A percentile compares a stretch with the other conserved stretches of the same genome.
These are phyloP conservation scores for Zaprionus lachaisei DNA, from an alignment of 1,140 invertebrate genomes.

Conservation along the genomic window DNA sequence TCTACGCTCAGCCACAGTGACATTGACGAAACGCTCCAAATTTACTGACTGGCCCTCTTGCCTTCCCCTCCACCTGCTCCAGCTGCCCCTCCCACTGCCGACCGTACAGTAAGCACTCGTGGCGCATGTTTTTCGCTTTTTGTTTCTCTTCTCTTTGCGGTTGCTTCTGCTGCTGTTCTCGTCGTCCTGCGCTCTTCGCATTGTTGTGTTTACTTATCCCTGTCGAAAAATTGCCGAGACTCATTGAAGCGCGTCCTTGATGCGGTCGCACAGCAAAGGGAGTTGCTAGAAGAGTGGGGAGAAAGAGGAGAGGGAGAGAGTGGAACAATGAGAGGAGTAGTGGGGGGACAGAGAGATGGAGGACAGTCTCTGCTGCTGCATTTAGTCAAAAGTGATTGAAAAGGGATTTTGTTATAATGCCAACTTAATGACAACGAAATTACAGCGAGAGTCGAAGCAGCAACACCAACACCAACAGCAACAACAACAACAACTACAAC, in stretches of 20 bases:
- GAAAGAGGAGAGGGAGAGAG: neutral
- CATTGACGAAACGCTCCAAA: conserved; percentile 81
- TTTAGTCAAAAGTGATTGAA: conserved; percentile 83
- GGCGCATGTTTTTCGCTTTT: conserved; percentile 6
- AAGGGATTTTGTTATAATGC: conserved; percentile 83
- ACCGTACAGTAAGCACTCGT: neutral
- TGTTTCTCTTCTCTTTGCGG: neutral
- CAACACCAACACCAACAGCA: conserved; percentile 21
- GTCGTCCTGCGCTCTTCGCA: conserved; percentile 32
- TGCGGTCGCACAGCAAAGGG: neutral
- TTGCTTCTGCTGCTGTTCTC: conserved; percentile 44
- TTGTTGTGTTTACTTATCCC: conserved; percentile 80
- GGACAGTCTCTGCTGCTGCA: conserved; percentile 48
- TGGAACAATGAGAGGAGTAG: neutral
- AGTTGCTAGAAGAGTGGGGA: neutral
- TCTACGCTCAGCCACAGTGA: conserved; percentile 54
- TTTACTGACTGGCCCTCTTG: conserved; percentile 54
- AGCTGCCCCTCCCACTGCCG: neutral
- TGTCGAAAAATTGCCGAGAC: conserved; percentile 75
- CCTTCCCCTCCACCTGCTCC: neutral
- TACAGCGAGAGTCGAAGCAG: conserved; percentile 74
- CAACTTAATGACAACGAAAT: conserved; percentile 83
- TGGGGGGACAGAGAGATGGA: neutral
- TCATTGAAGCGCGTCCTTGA: conserved; percentile 61
- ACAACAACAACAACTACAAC: neutral